These are phyloP conservation scores for Entomobrya proxima DNA, from an alignment of 2,888 invertebrate species.

Conservation along the genomic window DNA sequence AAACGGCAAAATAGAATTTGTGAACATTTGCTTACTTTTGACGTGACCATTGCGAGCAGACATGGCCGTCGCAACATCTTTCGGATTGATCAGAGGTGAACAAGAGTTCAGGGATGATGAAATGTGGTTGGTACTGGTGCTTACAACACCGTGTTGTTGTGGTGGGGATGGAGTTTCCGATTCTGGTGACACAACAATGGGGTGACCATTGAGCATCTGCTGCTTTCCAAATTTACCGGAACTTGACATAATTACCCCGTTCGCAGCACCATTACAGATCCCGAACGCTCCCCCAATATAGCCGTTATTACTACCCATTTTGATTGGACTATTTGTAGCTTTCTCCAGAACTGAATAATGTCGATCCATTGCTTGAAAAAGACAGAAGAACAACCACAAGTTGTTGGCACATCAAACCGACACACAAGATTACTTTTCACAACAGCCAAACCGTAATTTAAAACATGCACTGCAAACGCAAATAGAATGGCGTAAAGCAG, in stretches of 20 bases:
- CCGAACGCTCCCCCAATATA: not conserved
- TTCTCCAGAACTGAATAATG: slow-evolving; percentile 31
- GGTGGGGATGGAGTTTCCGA: not conserved
- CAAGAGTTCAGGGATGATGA: not conserved
- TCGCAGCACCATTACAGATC: slow-evolving; percentile 18
- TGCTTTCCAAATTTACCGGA: slow-evolving; percentile 29
- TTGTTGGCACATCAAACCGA: not conserved
- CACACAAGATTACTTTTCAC: not conserved
- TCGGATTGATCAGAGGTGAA: slow-evolving; percentile 1
- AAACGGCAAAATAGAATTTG: not conserved
- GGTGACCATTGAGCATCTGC: not conserved
- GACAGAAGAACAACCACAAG: not conserved
- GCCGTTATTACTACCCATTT: slow-evolving; percentile 45
- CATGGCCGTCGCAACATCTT: slow-evolving; percentile 48
- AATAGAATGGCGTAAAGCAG: too few species aligned
- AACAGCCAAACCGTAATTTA: not conserved
- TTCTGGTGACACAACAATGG: not conserved
- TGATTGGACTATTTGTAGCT: not conserved
- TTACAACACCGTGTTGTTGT: not conserved
- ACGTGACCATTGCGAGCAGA: slow-evolving; percentile 38
- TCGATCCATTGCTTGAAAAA: slow-evolving; percentile 40
- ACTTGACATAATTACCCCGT: slow-evolving; percentile 1
- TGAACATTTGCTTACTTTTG: slow-evolving; percentile 43
- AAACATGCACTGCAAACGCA: too few species aligned
- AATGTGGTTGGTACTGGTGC: not conserved